A percentile compares a stretch with the other conserved stretches of the same genome.
These are phyloP conservation scores for Antrozous pallidus DNA, from an alignment of 2,797 vertebrate genomes.

Conservation along the genomic window DNA sequence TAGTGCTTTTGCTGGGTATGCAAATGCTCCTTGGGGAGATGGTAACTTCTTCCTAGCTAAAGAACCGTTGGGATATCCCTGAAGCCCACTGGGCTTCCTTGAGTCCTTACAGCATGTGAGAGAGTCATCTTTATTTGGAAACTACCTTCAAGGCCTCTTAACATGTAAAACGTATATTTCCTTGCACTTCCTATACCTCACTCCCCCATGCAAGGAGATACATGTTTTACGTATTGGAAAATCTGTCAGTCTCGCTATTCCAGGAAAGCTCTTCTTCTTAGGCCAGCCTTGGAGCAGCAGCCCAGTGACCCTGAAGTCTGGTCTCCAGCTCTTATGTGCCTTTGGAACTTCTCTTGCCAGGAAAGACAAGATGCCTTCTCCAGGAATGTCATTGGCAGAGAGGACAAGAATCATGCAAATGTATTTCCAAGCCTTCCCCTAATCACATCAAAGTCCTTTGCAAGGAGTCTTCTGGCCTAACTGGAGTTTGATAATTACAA, in stretches of 20 bases:
- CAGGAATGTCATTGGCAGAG: slow-evolving; percentile 68
- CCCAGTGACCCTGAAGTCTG: background rate
- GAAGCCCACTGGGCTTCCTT: background rate
- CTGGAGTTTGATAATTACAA: slow-evolving; percentile 77
- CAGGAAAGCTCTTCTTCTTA: slow-evolving; percentile 38
- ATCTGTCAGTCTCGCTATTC: slow-evolving; percentile 1
- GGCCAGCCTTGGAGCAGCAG: background rate
- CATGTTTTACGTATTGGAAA: too few species aligned
- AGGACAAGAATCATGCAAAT: slow-evolving; percentile 66
- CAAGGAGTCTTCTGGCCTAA: slow-evolving; percentile 75
- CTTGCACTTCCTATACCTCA: background rate
- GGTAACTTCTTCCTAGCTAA: background rate
- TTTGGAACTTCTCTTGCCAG: slow-evolving; percentile 53
- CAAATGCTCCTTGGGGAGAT: background rate
- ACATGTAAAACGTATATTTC: background rate
- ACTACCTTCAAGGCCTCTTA: background rate
- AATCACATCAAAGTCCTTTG: slow-evolving; percentile 74
- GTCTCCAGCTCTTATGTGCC: background rate
- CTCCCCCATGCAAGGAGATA: too few species aligned
- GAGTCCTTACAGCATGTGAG: background rate
- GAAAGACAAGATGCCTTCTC: slow-evolving; percentile 47
- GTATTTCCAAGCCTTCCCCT: slow-evolving; percentile 71
- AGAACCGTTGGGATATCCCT: background rate
- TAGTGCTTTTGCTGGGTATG: background rate
- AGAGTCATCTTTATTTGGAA: background rate